These are phyloP conservation scores for Pandion haliaetus DNA, from an alignment of 2,113 vertebrate genomes.

Conservation along the genomic window DNA sequence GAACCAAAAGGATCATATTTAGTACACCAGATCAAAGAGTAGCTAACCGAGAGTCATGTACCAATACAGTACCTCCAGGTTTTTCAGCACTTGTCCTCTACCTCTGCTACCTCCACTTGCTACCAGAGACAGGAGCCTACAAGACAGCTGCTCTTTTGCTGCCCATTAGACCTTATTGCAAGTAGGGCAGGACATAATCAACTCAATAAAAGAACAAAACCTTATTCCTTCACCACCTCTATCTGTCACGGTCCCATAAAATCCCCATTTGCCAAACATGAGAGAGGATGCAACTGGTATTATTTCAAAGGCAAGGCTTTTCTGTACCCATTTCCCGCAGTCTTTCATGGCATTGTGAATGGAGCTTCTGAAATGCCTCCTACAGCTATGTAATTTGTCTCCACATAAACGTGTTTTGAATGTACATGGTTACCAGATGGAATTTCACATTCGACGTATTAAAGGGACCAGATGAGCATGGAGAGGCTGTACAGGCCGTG, in stretches of 20 bases:
- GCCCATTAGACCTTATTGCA: neutral
- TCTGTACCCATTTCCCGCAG: neutral
- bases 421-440: constrained; percentile 42
- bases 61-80: neutral
- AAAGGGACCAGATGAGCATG: constrained; percentile 37
- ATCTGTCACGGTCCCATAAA: neutral
- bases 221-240: neutral
- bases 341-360: neutral
- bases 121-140: neutral
- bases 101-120: neutral
- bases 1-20: constrained; percentile 13
- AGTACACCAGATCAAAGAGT: constrained; percentile 22
- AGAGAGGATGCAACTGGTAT: neutral
- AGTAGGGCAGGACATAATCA: neutral
- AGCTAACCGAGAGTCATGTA: neutral
- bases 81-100: neutral
- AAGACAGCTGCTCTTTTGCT: neutral
- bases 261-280: neutral
- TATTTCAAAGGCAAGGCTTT: neutral
- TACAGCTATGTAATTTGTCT: constrained; percentile 15
- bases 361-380: constrained; percentile 14
- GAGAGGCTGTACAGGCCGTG: constrained; percentile 16
- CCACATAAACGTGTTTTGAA: neutral
- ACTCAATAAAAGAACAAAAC: neutral
- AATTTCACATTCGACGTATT: neutral